A percentile compares a stretch with the other conserved stretches of the same genome.
Evolutionary conservation across 1,140 invertebrate species (phyloP).

Genomic region (Drosophila arawakana): DNA sequence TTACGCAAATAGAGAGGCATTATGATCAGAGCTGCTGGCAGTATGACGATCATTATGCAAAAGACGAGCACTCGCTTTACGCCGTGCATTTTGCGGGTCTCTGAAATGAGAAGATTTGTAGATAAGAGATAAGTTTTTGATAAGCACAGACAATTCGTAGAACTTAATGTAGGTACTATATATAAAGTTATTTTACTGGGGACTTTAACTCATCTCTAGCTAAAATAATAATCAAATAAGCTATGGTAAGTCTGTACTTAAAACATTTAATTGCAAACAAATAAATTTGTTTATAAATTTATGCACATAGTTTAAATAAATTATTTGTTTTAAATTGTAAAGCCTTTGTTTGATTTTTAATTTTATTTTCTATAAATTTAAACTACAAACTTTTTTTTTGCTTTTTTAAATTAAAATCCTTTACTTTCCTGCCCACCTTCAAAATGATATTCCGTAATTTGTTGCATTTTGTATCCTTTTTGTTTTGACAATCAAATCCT

Average conservation of each 20-base stretch:
- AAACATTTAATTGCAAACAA: too few relatives aligned
- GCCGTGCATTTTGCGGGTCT: conserved; percentile 90
- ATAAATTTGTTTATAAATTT: too few relatives aligned
- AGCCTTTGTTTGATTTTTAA: too few relatives aligned
- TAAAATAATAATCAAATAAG: neutral
- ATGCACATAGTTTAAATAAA: too few relatives aligned
- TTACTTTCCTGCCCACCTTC: conserved; percentile 54
- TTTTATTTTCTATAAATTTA: too few relatives aligned
- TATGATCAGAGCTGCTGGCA: conserved; percentile 90
- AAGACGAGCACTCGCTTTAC: conserved; percentile 90
- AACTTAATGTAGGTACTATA: neutral
- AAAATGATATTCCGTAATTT: conserved; percentile 75
- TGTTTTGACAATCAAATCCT: conserved; percentile 16
- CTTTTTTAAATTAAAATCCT: too few relatives aligned
- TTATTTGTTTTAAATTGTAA: too few relatives aligned
- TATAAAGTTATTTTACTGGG: conserved; percentile 3
- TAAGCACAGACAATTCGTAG: conserved; percentile 19
- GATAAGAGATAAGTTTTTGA: conserved; percentile 37
- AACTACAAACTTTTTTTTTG: too few relatives aligned
- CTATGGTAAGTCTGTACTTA: too few relatives aligned
- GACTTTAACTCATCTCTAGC: neutral
- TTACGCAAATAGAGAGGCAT: conserved; percentile 91
- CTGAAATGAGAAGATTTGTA: conserved; percentile 85
- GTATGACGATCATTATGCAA: conserved; percentile 89
- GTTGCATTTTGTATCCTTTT: conserved; percentile 57